These are phyloP conservation scores for Enhydra lutris DNA, from an alignment of 2,113 vertebrate species.

Conservation along the genomic window DNA sequence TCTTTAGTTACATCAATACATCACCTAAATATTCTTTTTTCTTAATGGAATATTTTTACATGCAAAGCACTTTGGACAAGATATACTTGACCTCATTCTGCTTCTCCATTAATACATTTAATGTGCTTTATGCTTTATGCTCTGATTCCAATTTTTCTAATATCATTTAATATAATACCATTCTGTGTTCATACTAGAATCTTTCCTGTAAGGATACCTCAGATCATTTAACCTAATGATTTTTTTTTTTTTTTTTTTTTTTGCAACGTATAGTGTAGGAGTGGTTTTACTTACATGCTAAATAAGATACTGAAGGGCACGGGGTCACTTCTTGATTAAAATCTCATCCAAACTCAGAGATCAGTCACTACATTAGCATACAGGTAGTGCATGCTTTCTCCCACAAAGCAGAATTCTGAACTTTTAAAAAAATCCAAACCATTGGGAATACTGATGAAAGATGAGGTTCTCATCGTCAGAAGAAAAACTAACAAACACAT, in stretches of 20 bases:
- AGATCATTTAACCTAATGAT: background rate
- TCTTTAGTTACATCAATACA: background rate
- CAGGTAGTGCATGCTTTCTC: background rate
- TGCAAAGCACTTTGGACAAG: constrained; percentile 35
- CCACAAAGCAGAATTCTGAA: background rate
- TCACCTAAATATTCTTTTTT: background rate
- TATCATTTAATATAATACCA: background rate
- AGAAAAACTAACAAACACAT: background rate
- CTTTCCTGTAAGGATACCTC: background rate
- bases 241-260: background rate
- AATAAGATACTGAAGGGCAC: background rate
- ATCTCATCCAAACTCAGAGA: background rate
- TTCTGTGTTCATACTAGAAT: background rate
- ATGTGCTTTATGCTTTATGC: background rate
- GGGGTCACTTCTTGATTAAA: constrained; percentile 13
- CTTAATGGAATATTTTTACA: constrained; percentile 20
- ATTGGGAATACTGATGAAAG: background rate
- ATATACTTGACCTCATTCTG: background rate
- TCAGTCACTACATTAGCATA: background rate
- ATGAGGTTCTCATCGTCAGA: background rate
- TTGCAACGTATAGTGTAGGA: background rate
- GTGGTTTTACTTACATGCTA: background rate
- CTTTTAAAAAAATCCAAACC: background rate
- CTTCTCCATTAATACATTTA: background rate
- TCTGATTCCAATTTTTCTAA: background rate